Evolutionary conservation across 2,113 vertebrate species (phyloP), one percentile per base, ranked within the genome.

Genomic region (Rhabdomys dilectus): DNA sequence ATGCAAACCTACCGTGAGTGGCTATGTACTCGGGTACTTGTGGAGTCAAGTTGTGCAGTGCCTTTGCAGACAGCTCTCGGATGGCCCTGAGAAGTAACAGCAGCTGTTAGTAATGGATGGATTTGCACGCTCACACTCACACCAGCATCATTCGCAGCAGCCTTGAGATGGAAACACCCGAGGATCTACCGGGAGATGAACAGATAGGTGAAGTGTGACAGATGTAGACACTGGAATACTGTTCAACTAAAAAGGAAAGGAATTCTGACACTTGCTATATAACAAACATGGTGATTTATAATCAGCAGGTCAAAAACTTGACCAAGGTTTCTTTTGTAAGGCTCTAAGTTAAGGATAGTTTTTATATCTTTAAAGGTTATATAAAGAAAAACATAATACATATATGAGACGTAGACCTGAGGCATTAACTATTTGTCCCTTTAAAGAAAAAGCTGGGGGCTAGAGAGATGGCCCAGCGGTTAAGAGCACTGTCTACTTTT

Each of bases 1-100:
- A 10, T 22, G 3, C 45, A 88, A 68, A 97, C 98, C 98, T 98
- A 99, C 99, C 99, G 53, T 98, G 97, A 0, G 97, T 36, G 5
- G 99, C 98, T 97, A 99, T 99, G 97, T 99, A 99, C 73, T 99
- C 99, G 0, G 99, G 99, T 0, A 98, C 99, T 86, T 56, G 97
- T 45, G 98, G 98, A 4, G 99, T 99, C 87, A 99, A 99, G 98
- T 99, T 99, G 58, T 99, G 98, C 45, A 99, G 98, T 0, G 99
- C 99, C 98, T 99, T 99, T 2, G 99, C 98, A 5, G 99, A 96
- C 68, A 99, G 98, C 94, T 99, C 99, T 87, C 99, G 98, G 96
- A 99, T 99, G 76, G 96, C 98, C 88, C 99, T 99, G 98, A 36
- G 75, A 13, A 88, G 11, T 17, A 48, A 29, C 31, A 48, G 36